Percentiles rank a stretch among this genome's conserved stretches.
Conservation (phyloP, 2,888 invertebrate genomes). For the Caenorhabditis zanzibari region DNA sequence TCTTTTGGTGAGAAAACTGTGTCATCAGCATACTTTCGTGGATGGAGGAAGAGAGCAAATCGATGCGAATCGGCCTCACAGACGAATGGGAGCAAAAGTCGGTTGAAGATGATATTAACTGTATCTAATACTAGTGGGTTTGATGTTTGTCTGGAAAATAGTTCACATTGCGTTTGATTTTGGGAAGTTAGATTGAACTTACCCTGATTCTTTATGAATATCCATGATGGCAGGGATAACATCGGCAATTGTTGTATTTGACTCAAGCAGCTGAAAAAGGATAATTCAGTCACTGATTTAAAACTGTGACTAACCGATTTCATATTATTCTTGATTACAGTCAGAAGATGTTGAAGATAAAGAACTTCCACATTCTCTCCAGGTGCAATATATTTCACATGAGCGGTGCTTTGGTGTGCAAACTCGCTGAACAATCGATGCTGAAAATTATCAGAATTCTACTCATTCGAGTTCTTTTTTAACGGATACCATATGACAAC, state of each 20-base stretch:
- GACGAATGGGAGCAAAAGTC: constrained; percentile 16
- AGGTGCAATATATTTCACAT: constrained; percentile 18
- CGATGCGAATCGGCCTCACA: constrained; percentile 40
- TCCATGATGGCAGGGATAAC: constrained; percentile 32
- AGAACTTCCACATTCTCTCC: constrained; percentile 43
- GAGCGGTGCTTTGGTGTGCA: not conserved
- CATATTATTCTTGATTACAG: constrained; percentile 12
- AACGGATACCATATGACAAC: constrained; percentile 41
- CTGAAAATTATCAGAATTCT: constrained; percentile 15
- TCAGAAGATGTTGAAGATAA: constrained; percentile 41
- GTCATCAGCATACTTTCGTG: constrained; percentile 10
- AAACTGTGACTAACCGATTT: not conserved
- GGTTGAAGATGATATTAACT: constrained; percentile 8
- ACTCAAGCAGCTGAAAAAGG: constrained; percentile 27
- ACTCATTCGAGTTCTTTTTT: too few relatives aligned
- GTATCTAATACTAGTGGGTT: constrained; percentile 3
- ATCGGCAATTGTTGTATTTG: constrained; percentile 24
- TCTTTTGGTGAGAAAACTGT: not conserved
- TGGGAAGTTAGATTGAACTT: too few relatives aligned
- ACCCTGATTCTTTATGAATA: not conserved
- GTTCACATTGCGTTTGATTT: not conserved
- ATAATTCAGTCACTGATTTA: not conserved
- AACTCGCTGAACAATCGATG: constrained; percentile 54
- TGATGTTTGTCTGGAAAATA: constrained; percentile 30
- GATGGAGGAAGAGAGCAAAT: constrained; percentile 46